Evolutionary conservation across 1,140 invertebrate genomes (phyloP), one percentile per base, ranked within the genome.

Genomic region (Hetaerina americana): DNA sequence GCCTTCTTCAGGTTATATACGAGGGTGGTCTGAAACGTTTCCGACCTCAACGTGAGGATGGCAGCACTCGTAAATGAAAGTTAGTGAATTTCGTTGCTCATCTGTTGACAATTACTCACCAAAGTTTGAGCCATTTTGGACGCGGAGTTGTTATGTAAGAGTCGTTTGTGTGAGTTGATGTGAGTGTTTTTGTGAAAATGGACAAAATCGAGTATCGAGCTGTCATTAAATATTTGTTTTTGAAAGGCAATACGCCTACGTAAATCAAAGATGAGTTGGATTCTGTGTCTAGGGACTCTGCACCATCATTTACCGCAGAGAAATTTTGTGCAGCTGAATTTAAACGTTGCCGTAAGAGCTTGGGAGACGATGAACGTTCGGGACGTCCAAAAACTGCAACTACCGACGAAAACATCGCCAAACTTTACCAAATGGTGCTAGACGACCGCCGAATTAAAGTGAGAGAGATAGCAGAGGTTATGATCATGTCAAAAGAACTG

Each of bases 261-360:
- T 57, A 77, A 76, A 73, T 75, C 28, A 75, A 73, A 73, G 69
- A 57, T 57, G 73, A n/a, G n/a, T n/a, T n/a, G n/a, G n/a, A n/a
- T n/a, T n/a, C 77, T 78, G 71, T 74, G 75, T 76, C 72, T 24
- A 6, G 26, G 31, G 6, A 1, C 27, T 70, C 69, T 26, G 66
- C 27, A 28, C 5, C 26, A 70, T 67, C 22, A 70, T 70, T 28
- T 28, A 28, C 73, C 27, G 70, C 49, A 28, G 69, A 68, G 69
- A 72, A 72, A 68, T 70, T 70, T 66, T 70, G 71, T 26, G 76
- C 77, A 73, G 75, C 73, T 49, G 74, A 77, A 66, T 78, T 78
- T 77, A 57, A 77, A 75, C 73, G 74, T 78, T 77, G 77, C 74
- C 77, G 75, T 70, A 77, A 73, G 70, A 76, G 74, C 26, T 72